Percentiles rank a stretch among this genome's conserved stretches.
Conservation (phyloP, 1,140 invertebrate species). For the Calliopsis andreniformis region DNA sequence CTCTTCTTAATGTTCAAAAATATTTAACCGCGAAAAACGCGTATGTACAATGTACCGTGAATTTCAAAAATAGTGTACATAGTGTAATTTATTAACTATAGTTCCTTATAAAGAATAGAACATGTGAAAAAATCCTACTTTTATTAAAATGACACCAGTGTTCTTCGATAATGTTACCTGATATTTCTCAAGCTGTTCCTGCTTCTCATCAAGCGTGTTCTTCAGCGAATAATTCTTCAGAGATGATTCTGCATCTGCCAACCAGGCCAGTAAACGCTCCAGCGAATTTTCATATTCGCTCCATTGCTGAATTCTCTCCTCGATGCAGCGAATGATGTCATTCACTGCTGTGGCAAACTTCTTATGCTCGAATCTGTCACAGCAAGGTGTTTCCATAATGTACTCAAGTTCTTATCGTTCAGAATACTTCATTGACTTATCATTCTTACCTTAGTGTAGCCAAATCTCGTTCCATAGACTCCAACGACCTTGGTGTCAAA, state of each 20-base stretch:
- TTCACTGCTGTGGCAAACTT: slow-evolving; percentile 89
- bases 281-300: slow-evolving; percentile 93
- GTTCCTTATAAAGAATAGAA: no score
- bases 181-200: slow-evolving; percentile 94
- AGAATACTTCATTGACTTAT: neutral
- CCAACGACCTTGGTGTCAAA: slow-evolving; percentile 88
- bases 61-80: neutral
- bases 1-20: slow-evolving; percentile 22
- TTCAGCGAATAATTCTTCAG: slow-evolving; percentile 93
- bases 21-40: neutral
- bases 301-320: slow-evolving; percentile 94
- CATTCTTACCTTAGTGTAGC: slow-evolving; percentile 85
- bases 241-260: slow-evolving; percentile 92
- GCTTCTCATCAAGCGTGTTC: slow-evolving; percentile 93
- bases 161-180: slow-evolving; percentile 84
- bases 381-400: no score
- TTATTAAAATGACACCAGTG: neutral
- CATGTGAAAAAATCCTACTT: no score
- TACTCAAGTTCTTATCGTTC: no score
- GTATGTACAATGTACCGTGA: neutral
- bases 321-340: slow-evolving; percentile 89
- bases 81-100: neutral
- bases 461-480: slow-evolving; percentile 90
- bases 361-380: slow-evolving; percentile 87
- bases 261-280: slow-evolving; percentile 90